A percentile compares a stretch with the other conserved stretches of the same genome.
Evolutionary conservation across 2,113 vertebrate species (phyloP).

Genomic region (Anoura caudifer): DNA sequence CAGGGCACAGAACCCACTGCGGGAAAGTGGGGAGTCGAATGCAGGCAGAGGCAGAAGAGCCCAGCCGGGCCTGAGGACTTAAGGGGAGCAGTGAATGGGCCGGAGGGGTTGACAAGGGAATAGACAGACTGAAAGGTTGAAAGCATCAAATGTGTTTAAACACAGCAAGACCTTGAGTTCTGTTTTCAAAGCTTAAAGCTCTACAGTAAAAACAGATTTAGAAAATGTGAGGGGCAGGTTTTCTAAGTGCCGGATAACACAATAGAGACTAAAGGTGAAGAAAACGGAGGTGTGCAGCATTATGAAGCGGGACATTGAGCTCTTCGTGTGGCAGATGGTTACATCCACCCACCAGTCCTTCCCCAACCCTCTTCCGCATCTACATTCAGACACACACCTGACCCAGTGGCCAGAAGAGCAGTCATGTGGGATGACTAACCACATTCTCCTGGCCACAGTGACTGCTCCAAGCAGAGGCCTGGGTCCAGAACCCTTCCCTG

Average conservation of each 20-base stretch:
- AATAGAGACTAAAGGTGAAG: neutral
- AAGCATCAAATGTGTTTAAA: neutral
- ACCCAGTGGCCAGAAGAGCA: neutral
- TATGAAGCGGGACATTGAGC: no score
- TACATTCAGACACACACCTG: neutral
- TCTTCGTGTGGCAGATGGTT: neutral
- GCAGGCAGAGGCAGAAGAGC: neutral
- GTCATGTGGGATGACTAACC: neutral
- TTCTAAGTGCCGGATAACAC: neutral
- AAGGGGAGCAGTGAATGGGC: neutral
- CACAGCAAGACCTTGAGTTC: neutral
- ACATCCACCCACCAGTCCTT: neutral
- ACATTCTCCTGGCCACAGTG: neutral
- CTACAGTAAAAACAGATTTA: neutral
- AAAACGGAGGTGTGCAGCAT: neutral
- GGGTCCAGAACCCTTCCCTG: neutral
- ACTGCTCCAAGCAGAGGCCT: neutral
- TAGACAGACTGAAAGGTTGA: neutral
- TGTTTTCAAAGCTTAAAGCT: neutral
- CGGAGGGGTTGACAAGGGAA: accelerated
- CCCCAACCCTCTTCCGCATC: neutral
- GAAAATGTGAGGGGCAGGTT: neutral
- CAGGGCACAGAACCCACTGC: neutral
- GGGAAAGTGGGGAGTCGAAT: neutral
- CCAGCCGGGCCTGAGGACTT: accelerated